A percentile compares a stretch with the other conserved stretches of the same genome.
Conservation (phyloP, 30 jellyfish, hydroid and myxozoan species). For the Cassiopea xamachana region DNA sequence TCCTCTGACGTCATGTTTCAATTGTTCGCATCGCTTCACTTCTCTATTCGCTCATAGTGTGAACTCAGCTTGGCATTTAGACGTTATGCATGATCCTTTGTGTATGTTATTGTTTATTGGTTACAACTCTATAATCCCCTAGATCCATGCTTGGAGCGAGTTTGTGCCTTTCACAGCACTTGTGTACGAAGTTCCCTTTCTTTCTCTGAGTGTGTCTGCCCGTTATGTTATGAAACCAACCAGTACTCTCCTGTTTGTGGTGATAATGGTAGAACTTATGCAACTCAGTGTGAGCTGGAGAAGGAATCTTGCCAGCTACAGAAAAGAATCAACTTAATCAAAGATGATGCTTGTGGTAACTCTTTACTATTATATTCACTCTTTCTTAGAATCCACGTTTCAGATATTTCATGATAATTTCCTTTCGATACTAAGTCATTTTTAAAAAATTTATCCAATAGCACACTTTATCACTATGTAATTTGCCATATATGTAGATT, state of each 20-base stretch:
- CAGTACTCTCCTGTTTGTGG: conserved; percentile 80
- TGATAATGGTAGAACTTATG: conserved; percentile 79
- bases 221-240: conserved; percentile 31
- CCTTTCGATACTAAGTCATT: too few species aligned
- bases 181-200: conserved; percentile 60
- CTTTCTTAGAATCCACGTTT: too few species aligned
- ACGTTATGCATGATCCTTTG: too few species aligned
- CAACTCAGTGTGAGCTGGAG: conserved; percentile 69
- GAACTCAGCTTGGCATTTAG: too few species aligned
- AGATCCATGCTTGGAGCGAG: conserved; percentile 73
- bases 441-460: too few species aligned
- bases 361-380: neutral
- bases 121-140: neutral
- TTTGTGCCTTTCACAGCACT: conserved; percentile 50
- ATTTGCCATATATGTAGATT: too few species aligned
- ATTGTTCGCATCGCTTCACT: too few species aligned
- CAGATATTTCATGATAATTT: too few species aligned
- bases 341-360: conserved; percentile 85
- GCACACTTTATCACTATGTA: too few species aligned
- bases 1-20: too few species aligned
- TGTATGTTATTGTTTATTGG: too few species aligned
- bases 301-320: conserved; percentile 49
- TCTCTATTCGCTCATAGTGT: too few species aligned
- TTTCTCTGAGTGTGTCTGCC: conserved; percentile 75
- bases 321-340: conserved; percentile 17